A percentile compares a stretch with the other conserved stretches of the same genome.
Evolutionary conservation across 2,113 vertebrate species (phyloP).

Genomic region (Propithecus coquereli): DNA sequence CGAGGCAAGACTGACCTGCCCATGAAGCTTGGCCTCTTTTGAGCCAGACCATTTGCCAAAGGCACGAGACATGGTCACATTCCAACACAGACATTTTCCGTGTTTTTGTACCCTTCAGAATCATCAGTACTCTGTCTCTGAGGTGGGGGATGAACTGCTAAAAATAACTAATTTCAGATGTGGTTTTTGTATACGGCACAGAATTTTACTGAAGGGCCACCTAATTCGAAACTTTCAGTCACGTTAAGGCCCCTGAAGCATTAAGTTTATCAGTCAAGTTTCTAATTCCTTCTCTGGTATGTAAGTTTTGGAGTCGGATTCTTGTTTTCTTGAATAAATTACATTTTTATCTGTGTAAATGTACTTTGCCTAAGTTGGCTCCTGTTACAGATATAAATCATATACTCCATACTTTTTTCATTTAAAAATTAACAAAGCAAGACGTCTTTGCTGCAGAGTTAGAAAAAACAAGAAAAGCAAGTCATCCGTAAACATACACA

Average conservation of each 20-base stretch:
- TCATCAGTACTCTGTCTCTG: neutral
- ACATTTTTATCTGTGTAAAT: neutral
- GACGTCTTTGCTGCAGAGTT: neutral
- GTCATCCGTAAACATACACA: neutral
- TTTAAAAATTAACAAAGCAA: constrained; percentile 15
- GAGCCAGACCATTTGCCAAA: neutral
- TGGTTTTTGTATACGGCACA: neutral
- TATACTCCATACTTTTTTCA: neutral
- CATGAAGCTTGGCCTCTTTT: neutral
- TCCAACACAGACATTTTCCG: neutral
- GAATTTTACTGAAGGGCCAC: neutral
- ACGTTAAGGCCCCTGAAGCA: neutral
- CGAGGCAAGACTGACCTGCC: neutral
- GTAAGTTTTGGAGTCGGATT: neutral
- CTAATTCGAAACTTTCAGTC: neutral
- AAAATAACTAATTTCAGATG: neutral
- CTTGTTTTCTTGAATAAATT: neutral
- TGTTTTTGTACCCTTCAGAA: neutral
- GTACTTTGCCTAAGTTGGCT: neutral
- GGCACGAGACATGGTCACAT: neutral
- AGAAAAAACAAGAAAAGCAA: neutral
- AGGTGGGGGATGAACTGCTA: neutral
- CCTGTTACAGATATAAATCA: neutral
- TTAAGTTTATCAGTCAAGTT: neutral
- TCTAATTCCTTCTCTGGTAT: neutral